Evolutionary conservation across 2,113 vertebrate species (phyloP), one percentile per base, ranked within the genome.

Genomic region (Vidua chalybeata): DNA sequence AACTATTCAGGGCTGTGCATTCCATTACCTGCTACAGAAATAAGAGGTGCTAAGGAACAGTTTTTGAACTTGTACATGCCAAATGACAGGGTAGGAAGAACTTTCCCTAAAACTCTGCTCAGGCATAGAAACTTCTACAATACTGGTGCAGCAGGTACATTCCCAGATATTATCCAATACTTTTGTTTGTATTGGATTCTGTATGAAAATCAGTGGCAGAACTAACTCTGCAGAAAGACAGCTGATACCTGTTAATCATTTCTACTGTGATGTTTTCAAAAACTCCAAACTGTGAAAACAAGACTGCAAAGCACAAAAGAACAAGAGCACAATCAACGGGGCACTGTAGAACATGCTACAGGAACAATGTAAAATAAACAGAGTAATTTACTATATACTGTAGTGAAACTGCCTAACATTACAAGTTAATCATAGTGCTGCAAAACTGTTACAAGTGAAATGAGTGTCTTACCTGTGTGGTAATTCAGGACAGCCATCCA

Each of bases 401-500:
- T 21, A 4, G 41, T 58, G 63, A 80, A 91, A 85, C 16, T 58
- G 46, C 28, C 24, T 61, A 83, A 37, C 4, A 7, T 41, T 64
- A 45, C 4, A 2, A n/a, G 10, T 58, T 68, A 48, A 90, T 45
- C 16, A 45, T 2, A 8, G 2, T 33, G 31, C n/a, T 81, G 56
- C 17, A 71, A 45, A 59, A 80, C 10, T 45, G 30, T 69, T 83
- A 35, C 0, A 2, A 39, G 26, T 49, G 41, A 82, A 56, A 31
- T 9, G 54, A 87, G 18, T 54, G 37, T 62, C 98, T 97, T 98
- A 99, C 99, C 98, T 99, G 98, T 99, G 99, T 10, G 99, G 99
- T 69, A 99, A 97, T 12, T 94, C 83, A 20, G 99, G 99, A 24
- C 98, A 99, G 33, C 99, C 98, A 15, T 99, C 98, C 0, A 35